Evolutionary conservation across 2,888 invertebrate genomes (phyloP).

Genomic region (Leptarthrus brevirostris): DNA sequence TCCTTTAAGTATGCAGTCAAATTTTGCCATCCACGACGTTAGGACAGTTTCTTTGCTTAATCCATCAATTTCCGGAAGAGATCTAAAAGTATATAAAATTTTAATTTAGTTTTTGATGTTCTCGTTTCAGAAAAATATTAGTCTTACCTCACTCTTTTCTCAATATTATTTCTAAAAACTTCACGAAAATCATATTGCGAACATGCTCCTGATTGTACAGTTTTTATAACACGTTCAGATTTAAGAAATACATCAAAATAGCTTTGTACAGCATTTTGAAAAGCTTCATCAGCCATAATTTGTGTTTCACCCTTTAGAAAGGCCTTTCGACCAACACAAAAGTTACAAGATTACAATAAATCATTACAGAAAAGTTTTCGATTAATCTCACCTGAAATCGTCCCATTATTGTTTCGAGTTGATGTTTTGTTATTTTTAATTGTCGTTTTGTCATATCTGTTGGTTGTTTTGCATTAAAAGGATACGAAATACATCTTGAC

Average conservation of each 20-base stretch:
- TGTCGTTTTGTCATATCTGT: slow-evolving; percentile 97
- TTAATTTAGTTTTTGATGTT: neutral
- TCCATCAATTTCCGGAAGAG: slow-evolving; percentile 99
- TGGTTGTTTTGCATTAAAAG: slow-evolving; percentile 99
- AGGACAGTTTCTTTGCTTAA: slow-evolving; percentile 98
- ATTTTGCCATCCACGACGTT: slow-evolving; percentile 99
- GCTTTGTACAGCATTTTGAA: slow-evolving; percentile 98
- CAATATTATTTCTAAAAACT: slow-evolving; percentile 97
- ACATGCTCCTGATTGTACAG: slow-evolving; percentile 98
- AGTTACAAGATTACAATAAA: no score
- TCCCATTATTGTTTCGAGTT: slow-evolving; percentile 92
- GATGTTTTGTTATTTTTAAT: slow-evolving; percentile 95
- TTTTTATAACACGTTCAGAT: slow-evolving; percentile 94
- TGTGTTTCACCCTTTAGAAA: slow-evolving; percentile 99
- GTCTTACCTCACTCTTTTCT: slow-evolving; percentile 90
- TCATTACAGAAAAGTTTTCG: no score
- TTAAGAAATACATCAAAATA: slow-evolving; percentile 96
- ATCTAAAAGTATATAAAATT: slow-evolving; percentile 72
- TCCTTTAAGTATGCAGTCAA: slow-evolving; percentile 97
- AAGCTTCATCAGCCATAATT: slow-evolving; percentile 97
- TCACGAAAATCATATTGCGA: slow-evolving; percentile 99
- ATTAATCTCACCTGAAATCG: slow-evolving; percentile 83
- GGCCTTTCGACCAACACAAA: no score
- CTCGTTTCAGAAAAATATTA: neutral
- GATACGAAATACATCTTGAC: slow-evolving; percentile 96